These are phyloP conservation scores for Oxytorus armatus DNA, from an alignment of 2,888 invertebrate genomes.

Conservation along the genomic window DNA sequence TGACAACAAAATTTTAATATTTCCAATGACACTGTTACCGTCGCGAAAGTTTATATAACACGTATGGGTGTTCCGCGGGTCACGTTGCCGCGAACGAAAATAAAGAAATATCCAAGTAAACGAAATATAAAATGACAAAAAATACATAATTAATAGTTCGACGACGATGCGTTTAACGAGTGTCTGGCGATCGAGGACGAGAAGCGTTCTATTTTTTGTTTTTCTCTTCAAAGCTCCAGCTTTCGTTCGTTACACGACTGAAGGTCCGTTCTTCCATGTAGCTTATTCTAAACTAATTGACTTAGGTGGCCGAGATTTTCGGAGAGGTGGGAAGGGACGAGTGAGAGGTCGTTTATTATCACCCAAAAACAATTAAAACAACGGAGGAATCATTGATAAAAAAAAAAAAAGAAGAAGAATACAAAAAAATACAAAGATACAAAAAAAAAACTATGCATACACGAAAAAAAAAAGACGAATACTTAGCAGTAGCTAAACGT, in stretches of 20 bases:
- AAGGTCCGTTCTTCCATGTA: slow-evolving; percentile 83
- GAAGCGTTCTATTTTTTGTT: too few relatives aligned
- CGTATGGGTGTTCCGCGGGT: too few relatives aligned
- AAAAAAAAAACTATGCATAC: slow-evolving; percentile 31
- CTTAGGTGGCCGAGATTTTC: slow-evolving; percentile 61
- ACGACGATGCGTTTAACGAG: slow-evolving; percentile 30
- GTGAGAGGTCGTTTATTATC: slow-evolving; percentile 57
- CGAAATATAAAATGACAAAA: slow-evolving; percentile 10
- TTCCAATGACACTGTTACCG: too few relatives aligned
- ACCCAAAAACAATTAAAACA: slow-evolving; percentile 20
- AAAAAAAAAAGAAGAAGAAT: slow-evolving; percentile 20
- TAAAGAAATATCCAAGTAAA: too few relatives aligned
- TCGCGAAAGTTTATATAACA: too few relatives aligned
- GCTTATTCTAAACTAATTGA: slow-evolving; percentile 79
- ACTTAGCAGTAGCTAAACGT: slow-evolving; percentile 72
- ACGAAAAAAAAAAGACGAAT: slow-evolving; percentile 19
- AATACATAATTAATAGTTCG: slow-evolving; percentile 1
- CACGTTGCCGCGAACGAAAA: slow-evolving; percentile 43
- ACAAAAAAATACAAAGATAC: slow-evolving; percentile 19
- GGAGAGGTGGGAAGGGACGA: slow-evolving; percentile 13
- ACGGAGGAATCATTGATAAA: neutral
- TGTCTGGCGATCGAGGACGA: slow-evolving; percentile 33
- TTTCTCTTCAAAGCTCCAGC: slow-evolving; percentile 70
- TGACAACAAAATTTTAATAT: too few relatives aligned
- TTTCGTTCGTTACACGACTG: slow-evolving; percentile 80